phyloP scores from a whole-genome alignment of 1,140 invertebrate genomes.

The Cydia splendana region DNA sequence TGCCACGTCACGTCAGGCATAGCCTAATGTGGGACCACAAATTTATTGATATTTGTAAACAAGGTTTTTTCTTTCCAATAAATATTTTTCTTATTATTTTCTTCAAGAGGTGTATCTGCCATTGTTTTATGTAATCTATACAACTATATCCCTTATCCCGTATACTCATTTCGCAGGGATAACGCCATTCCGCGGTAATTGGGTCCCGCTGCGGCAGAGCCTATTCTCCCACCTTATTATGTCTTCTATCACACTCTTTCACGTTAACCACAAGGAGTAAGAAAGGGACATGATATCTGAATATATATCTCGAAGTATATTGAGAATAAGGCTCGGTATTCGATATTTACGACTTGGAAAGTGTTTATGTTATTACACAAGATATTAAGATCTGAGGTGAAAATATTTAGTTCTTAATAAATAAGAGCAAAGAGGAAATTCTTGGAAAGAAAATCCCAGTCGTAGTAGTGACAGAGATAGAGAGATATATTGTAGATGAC shows the following conservation, averaged over 20 bases:
- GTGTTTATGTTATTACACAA: background rate
- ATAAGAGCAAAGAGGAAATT: too few species aligned
- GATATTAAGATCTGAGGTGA: too few species aligned
- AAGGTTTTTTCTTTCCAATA: too few species aligned
- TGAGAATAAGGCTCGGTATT: background rate
- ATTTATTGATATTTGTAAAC: too few species aligned
- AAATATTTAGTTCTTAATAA: too few species aligned
- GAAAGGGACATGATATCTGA: background rate
- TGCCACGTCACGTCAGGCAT: too few species aligned
- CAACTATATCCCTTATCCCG: background rate
- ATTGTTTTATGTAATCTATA: background rate
- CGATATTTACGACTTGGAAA: background rate
- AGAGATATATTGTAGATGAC: too few species aligned
- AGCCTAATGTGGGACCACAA: too few species aligned
- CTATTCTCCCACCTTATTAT: slow-evolving; percentile 19
- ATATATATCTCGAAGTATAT: background rate
- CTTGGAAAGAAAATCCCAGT: too few species aligned
- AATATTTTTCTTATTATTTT: too few species aligned
- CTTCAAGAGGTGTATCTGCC: too few species aligned
- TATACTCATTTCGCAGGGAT: slow-evolving; percentile 21
- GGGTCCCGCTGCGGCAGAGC: slow-evolving; percentile 21
- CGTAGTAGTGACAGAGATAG: too few species aligned
- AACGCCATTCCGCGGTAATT: slow-evolving; percentile 26
- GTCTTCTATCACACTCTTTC: background rate
- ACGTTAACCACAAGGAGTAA: background rate